A percentile compares a stretch with the other conserved stretches of the same genome.
Evolutionary conservation across 2,113 vertebrate species (phyloP).

Genomic region (Tenebrosternarchus preto): DNA sequence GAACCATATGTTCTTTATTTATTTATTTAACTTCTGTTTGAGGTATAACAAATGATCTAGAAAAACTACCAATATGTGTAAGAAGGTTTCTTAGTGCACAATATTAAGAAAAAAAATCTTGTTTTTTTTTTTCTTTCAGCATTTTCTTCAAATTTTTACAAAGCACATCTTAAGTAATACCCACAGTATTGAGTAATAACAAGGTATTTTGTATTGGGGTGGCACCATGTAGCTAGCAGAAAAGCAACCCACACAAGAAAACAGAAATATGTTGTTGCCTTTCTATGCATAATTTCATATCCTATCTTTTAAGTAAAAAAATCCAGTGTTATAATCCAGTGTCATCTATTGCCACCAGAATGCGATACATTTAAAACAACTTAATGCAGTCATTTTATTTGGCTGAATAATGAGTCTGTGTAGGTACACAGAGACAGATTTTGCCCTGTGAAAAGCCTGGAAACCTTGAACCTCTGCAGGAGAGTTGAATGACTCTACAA

Average conservation of each 20-base stretch:
- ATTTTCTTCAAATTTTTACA: too few relatives aligned
- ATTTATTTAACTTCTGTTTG: background rate
- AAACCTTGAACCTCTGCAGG: conserved; percentile 15
- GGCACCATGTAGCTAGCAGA: background rate
- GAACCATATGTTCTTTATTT: conserved; percentile 20
- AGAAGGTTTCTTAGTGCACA: too few relatives aligned
- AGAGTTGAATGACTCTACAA: conserved; percentile 49
- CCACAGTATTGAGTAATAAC: too few relatives aligned
- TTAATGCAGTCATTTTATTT: background rate
- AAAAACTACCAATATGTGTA: background rate
- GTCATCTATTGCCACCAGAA: background rate
- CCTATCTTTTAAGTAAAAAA: background rate
- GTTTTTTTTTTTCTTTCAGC: too few relatives aligned
- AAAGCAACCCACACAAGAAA: background rate
- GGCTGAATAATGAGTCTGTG: conserved; percentile 5
- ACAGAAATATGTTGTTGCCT: background rate
- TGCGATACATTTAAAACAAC: background rate
- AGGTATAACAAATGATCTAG: background rate
- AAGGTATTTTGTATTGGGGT: too few relatives aligned
- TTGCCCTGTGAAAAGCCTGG: conserved; percentile 2
- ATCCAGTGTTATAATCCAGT: conserved; percentile 1
- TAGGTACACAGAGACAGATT: conserved; percentile 16
- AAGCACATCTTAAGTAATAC: too few relatives aligned
- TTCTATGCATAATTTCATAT: background rate
- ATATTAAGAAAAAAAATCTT: too few relatives aligned